Evolutionary conservation across 2,113 vertebrate genomes (phyloP).

Genomic region (Gallinago paraguaiae): DNA sequence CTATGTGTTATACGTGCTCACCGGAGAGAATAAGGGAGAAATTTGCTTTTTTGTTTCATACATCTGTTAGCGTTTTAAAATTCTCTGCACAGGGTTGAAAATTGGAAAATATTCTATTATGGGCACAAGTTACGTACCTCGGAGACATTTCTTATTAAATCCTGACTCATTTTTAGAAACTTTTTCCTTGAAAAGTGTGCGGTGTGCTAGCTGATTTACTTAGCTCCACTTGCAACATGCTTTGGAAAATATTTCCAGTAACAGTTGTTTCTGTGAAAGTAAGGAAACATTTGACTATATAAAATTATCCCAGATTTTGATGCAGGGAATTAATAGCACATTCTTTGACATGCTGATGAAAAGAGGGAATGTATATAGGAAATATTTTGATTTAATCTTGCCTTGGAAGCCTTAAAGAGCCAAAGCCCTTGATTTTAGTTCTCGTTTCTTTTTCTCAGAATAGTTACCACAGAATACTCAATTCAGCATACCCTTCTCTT

Average conservation of each 20-base stretch:
- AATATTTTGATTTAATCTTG: constrained; percentile 32
- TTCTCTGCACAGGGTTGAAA: constrained; percentile 22
- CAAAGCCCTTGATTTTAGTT: not conserved
- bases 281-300: not conserved
- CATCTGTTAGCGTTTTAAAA: constrained; percentile 63
- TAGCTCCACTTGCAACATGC: not conserved
- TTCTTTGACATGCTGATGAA: constrained; percentile 22
- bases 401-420: constrained; percentile 22
- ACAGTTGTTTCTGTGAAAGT: constrained; percentile 16
- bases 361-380: constrained; percentile 28
- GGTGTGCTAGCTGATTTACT: not conserved
- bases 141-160: constrained; percentile 49
- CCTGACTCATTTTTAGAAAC: constrained; percentile 41
- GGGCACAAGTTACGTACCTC: constrained; percentile 34
- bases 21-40: not conserved
- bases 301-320: not conserved
- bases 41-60: constrained; percentile 17
- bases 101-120: constrained; percentile 49
- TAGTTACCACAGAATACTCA: not conserved
- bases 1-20: not conserved
- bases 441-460: not conserved
- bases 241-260: not conserved
- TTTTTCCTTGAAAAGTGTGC: not conserved
- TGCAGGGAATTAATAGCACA: constrained; percentile 21
- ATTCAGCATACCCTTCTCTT: not conserved